Evolutionary conservation across 92 coral and sea anemone species (phyloP), one percentile per base, ranked within the genome.

Genomic region (Bergia puertoricense): DNA sequence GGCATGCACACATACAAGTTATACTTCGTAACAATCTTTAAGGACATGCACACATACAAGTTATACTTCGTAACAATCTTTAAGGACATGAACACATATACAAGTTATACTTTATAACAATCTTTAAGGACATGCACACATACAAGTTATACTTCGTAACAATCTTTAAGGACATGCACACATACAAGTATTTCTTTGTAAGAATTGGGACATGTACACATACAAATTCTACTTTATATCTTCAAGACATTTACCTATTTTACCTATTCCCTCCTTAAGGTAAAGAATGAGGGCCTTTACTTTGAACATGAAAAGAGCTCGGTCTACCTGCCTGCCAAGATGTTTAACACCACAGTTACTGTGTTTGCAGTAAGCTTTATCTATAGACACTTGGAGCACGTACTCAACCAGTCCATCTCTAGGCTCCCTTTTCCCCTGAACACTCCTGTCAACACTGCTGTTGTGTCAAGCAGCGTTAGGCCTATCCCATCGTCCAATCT

Each of bases 401-500:
- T 37, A 0, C 40, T 82, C 40, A 82, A 67, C 30, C 76, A 23
- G 20, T 82, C 86, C 48, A 67, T 82, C n/a, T 20, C 86, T 46
- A 20, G 62, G 37, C 6, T 0, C 5, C 16, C 56, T 20, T 13
- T 37, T 15, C 9, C 67, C 14, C 48, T 42, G 20, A 42, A 22
- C 62, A 66, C 62, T 7, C 44, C 36, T 23, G 77, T 82, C 36
- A 66, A 66, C 46, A 82, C 86, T 1, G 51, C 42, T 22, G 41
- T 82, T 13, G 86, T 82, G 10, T 82, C 86, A 5, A 82, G 86
- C 62, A 82, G 86, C 57, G 77, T 82, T 77, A 66, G 86, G 72
- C 62, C 76, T 16, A 41, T 65, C 86, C 62, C 86, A 14, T 44
- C 86, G 4, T n/a, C 10, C 57, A 44, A 82, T 74, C 37, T 82